Conservation (phyloP, 2,888 invertebrate genomes). For the Leptinotarsa tumamoca region DNA sequence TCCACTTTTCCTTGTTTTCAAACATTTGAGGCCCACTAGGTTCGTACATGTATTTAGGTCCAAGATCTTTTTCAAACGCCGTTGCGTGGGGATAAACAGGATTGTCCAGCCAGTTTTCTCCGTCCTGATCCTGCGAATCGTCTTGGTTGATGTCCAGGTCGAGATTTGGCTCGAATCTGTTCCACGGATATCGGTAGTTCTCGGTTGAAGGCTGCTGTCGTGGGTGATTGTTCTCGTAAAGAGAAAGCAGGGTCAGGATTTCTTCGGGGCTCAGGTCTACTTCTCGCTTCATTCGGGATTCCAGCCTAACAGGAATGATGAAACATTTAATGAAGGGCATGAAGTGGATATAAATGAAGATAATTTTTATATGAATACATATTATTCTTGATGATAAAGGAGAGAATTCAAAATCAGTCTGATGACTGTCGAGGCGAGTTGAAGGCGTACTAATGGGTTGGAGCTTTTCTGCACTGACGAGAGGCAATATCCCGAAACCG, state of each 20-base stretch:
- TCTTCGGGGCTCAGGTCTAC: conserved; percentile 74
- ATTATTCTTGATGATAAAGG: no score
- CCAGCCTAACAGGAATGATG: conserved; percentile 49
- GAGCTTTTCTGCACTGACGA: no score
- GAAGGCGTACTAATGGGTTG: no score
- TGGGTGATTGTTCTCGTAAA: conserved; percentile 73
- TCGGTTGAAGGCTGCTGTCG: conserved; percentile 50
- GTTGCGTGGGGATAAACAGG: conserved; percentile 68
- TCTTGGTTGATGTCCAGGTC: conserved; percentile 68
- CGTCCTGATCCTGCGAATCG: conserved; percentile 69
- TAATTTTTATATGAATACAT: not conserved
- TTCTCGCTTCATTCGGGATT: conserved; percentile 71
- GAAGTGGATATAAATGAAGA: not conserved
- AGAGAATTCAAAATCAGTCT: no score
- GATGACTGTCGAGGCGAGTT: no score
- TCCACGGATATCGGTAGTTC: conserved; percentile 66
- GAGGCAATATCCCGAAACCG: no score
- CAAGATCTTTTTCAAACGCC: conserved; percentile 63
- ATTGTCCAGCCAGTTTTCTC: conserved; percentile 71
- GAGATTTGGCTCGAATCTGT: conserved; percentile 67
- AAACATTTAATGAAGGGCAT: not conserved
- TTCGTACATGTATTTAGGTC: conserved; percentile 56
- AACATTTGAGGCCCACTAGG: conserved; percentile 46
- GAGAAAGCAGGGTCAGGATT: conserved; percentile 71
- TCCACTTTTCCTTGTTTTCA: conserved; percentile 55